phyloP scores from a whole-genome alignment of 2,797 vertebrate genomes.

The Halcyon chelicuti region DNA sequence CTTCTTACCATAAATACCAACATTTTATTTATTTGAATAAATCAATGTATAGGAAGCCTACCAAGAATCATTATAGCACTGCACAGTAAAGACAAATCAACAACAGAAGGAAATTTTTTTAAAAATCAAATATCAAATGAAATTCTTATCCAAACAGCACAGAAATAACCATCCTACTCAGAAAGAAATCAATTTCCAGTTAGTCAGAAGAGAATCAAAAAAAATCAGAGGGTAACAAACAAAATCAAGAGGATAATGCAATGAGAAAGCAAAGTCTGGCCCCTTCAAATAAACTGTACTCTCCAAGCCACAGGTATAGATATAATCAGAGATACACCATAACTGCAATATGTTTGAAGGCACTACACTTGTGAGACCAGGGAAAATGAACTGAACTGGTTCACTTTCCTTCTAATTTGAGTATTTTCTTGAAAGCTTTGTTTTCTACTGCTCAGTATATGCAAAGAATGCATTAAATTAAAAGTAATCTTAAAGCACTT shows the following conservation, averaged over 20 bases:
- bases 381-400: background rate
- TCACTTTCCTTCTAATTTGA: background rate
- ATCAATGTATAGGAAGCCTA: conserved; percentile 40
- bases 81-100: background rate
- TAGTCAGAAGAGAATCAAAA: background rate
- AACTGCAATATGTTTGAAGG: background rate
- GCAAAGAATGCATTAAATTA: background rate
- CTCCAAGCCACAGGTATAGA: background rate
- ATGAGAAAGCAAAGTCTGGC: background rate
- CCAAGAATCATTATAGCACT: conserved; percentile 19
- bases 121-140: background rate
- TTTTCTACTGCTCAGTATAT: background rate
- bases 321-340: background rate
- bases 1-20: conserved; percentile 51
- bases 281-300: background rate
- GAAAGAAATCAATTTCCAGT: conserved; percentile 51
- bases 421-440: background rate
- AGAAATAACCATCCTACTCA: conserved; percentile 7
- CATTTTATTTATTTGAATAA: conserved; percentile 41
- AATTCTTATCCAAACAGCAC: conserved; percentile 6
- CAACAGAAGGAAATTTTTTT: background rate
- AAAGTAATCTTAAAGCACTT: background rate
- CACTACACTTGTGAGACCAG: accelerated
- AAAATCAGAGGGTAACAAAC: background rate
- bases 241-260: background rate